Percentiles rank a stretch among this genome's conserved stretches.
These are phyloP conservation scores for Paradoxurus hermaphroditus DNA, from an alignment of 2,113 vertebrate species.

Conservation along the genomic window DNA sequence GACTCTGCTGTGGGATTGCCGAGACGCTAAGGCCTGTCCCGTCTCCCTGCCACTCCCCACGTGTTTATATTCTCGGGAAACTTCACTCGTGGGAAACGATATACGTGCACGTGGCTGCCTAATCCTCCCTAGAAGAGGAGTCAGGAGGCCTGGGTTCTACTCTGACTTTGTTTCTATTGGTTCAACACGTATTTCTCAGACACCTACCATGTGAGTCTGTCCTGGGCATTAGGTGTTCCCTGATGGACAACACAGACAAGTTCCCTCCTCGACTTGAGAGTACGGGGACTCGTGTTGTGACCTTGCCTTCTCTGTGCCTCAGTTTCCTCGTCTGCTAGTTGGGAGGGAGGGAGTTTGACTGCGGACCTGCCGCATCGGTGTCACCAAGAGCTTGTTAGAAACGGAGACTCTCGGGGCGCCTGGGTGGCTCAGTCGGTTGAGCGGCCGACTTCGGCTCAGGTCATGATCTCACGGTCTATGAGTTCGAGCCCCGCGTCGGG, in stretches of 20 bases:
- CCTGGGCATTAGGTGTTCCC: background rate
- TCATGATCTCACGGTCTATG: no score
- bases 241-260: background rate
- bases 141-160: background rate
- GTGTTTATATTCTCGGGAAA: background rate
- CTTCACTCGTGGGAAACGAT: background rate
- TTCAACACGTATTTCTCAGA: background rate
- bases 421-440: no score
- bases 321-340: background rate
- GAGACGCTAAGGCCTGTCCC: background rate
- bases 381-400: background rate
- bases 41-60: no score
- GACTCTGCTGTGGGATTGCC: background rate
- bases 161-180: background rate
- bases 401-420: background rate
- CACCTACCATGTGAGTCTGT: background rate
- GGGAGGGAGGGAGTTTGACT: background rate
- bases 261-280: background rate
- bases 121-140: background rate
- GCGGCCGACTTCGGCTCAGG: no score
- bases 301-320: background rate
- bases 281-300: background rate
- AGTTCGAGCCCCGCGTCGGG: no score
- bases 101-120: no score
- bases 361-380: accelerated